A percentile compares a stretch with the other conserved stretches of the same genome.
These are phyloP conservation scores for Tetrapedia diversipes DNA, from an alignment of 2,888 invertebrate species.

Conservation along the genomic window DNA sequence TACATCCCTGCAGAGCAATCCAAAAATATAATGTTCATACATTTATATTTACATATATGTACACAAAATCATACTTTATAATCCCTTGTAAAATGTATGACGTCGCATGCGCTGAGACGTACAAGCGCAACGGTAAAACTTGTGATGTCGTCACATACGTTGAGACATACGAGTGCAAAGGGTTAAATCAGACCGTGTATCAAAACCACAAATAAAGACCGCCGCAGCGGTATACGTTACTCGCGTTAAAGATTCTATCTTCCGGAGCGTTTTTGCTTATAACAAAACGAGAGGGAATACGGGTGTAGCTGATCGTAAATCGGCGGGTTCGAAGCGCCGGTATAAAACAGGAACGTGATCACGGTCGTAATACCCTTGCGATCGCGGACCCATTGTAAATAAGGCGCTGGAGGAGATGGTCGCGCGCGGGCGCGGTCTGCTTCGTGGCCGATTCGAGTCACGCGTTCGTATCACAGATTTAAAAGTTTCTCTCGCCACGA, in stretches of 20 bases:
- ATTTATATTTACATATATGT: too few relatives aligned
- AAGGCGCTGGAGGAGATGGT: slow-evolving; percentile 2
- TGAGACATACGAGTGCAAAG: too few relatives aligned
- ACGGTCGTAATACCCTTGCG: not conserved
- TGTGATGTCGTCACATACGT: too few relatives aligned
- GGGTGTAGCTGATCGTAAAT: slow-evolving; percentile 11
- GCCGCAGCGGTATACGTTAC: not conserved
- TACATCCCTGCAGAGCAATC: too few relatives aligned
- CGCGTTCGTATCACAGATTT: slow-evolving; percentile 50
- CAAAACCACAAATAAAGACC: not conserved
- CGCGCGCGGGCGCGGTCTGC: slow-evolving; percentile 1
- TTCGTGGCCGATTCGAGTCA: slow-evolving; percentile 38
- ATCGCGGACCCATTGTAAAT: slow-evolving; percentile 26
- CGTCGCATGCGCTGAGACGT: too few relatives aligned
- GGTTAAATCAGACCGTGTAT: too few relatives aligned
- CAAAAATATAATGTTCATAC: too few relatives aligned
- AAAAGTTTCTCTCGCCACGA: slow-evolving; percentile 38
- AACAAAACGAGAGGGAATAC: not conserved
- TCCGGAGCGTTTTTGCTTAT: not conserved
- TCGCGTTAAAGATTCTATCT: slow-evolving; percentile 7
- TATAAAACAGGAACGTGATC: slow-evolving; percentile 43
- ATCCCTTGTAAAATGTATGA: too few relatives aligned
- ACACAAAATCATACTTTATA: too few relatives aligned
- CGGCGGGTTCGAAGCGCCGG: not conserved
- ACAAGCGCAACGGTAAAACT: too few relatives aligned